Base-by-base conservation (phyloP, 2,888 invertebrate species). In the Rutpela maculata region DNA sequence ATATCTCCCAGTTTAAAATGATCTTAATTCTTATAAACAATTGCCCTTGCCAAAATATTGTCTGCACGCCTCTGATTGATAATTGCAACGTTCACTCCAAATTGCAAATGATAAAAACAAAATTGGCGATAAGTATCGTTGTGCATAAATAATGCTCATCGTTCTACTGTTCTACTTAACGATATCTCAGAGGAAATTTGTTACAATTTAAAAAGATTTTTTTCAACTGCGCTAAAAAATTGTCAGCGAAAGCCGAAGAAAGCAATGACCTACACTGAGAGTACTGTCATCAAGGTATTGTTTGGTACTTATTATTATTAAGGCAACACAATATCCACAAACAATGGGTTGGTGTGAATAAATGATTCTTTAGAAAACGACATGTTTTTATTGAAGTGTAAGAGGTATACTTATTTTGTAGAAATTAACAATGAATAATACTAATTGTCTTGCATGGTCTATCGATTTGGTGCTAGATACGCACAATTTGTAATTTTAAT, bases 161-260 rank as follows among this genome's bases (percentile, higher is more conserved):
- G 74, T 66, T 63, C 73, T 56, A 77, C 74, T 75, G 71, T 68
- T 70, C 77, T 22, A 77, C 74, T 74, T 75, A 38, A 11, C 43
- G 38, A 57, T 74, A 59, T 74, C 63, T 57, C 59, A 67, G 22
- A 65, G 50, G 74, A 71, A 73, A 71, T 77, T 77, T 77, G 77
- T 74, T 72, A 59, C 67, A 76, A 71, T 76, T 71, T 66, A 68
- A 74, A 74, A 63, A 66, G 59, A 59, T 68, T 69, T 76, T 65
- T 50, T 31, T 62, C 59, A 60, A 65, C 60, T 76, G 60, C 26
- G 43, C 60, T 66, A 72, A 72, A 76, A 75, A 72, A 67, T 60
- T 38, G 57, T 22, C 65, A 60, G 76, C 65, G 76, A 70, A 76
- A 76, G 76, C 60, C 66, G 60, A 67, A 76, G 76, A 76, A 76